Evolutionary conservation across 2,888 invertebrate species (phyloP), one percentile per base, ranked within the genome.

Genomic region (Drosophila siamana): DNA sequence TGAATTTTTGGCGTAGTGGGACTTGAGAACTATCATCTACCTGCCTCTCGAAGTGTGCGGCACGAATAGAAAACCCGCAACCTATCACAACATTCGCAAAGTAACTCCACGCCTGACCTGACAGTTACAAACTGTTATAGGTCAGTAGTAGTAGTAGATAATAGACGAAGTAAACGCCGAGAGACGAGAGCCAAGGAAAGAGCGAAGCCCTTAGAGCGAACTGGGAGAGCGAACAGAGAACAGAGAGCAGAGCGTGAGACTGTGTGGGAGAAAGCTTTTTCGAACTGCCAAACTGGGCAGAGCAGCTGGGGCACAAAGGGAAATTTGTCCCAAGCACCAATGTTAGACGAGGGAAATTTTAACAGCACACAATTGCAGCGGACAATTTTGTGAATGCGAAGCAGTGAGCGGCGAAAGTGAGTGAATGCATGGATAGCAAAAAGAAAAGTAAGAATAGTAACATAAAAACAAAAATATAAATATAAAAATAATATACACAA

Each of bases 61-160:
- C 43, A 56, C 60, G 66, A 73, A 63, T 69, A 56, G 50, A 60
- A 54, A 62, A 48, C 57, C 74, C 85, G 67, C 65, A 85, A 85
- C 83, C 83, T 83, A 85, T 82, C 80, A 83, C 85, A 83, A 85
- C 83, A 84, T 74, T 80, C 67, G 57, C 74, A 66, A 72, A 82
- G 82, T 72, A 76, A 78, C 70, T 68, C 54, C 64, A 40, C 62
- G 75, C 62, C 62, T 70, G 78, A 75, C 63, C 80, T 78, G 84
- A 75, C 78, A 78, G 64, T 80, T 66, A 67, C 69, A 74, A 65
- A 61, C 65, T 65, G 77, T 83, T 80, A 60, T 84, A 83, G 83
- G 83, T 85, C 83, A 85, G 77, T 77, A 70, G 83, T 77, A 85
- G 77, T 77, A 70, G 83, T 77, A 70, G 83, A 72, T 70, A 50